These are phyloP conservation scores for Zele albiditarsus DNA, from an alignment of 2,888 invertebrate species.

Conservation along the genomic window DNA sequence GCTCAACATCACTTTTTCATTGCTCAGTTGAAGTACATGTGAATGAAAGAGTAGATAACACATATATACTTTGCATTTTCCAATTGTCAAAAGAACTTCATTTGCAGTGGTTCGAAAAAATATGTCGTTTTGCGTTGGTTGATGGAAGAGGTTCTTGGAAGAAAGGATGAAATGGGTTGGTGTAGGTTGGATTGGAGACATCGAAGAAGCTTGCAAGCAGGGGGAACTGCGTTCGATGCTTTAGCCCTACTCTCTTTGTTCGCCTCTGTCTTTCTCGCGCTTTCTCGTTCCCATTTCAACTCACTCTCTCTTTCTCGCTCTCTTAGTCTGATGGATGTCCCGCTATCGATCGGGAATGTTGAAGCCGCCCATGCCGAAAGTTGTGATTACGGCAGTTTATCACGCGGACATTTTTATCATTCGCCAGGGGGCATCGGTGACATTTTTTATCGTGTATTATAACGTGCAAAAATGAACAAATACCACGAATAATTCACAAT, in stretches of 20 bases:
- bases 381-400: constrained; percentile 52
- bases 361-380: constrained; percentile 51
- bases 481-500: background rate
- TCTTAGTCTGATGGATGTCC: constrained; percentile 56
- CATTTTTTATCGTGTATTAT: constrained; percentile 31
- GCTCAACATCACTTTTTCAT: constrained; percentile 20
- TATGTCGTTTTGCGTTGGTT: constrained; percentile 38
- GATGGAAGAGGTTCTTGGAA: constrained; percentile 8
- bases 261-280: background rate
- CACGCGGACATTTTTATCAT: constrained; percentile 45
- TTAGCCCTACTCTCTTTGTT: background rate
- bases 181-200: constrained; percentile 43
- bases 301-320: background rate
- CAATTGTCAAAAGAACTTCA: constrained; percentile 51
- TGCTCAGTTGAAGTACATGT: constrained; percentile 27
- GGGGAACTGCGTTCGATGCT: constrained; percentile 49
- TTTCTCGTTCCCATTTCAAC: too few relatives aligned
- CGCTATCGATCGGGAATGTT: constrained; percentile 46
- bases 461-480: constrained; percentile 14
- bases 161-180: constrained; percentile 40
- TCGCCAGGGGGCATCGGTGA: constrained; percentile 25
- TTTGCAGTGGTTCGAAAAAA: constrained; percentile 44
- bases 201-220: constrained; percentile 42
- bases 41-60: constrained; percentile 48
- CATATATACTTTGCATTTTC: constrained; percentile 15